These are phyloP conservation scores for Melanostoma scalare DNA, from an alignment of 2,888 invertebrate genomes.

Conservation along the genomic window DNA sequence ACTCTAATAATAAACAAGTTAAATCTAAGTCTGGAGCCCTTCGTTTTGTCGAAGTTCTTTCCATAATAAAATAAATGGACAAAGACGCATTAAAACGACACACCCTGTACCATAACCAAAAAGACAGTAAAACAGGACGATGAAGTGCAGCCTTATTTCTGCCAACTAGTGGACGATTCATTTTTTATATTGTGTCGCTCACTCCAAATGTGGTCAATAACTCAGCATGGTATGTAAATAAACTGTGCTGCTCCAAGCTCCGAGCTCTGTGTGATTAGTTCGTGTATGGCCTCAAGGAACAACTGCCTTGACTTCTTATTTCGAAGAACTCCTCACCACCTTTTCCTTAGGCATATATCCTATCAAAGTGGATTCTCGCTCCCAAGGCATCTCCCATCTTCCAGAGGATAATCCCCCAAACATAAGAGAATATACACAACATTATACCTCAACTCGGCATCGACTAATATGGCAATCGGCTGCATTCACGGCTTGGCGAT, in stretches of 20 bases:
- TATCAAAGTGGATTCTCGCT: conserved; percentile 40
- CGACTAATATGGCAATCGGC: conserved; percentile 70
- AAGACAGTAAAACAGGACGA: no score
- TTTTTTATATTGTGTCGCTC: conserved; percentile 43
- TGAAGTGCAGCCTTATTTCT: background rate
- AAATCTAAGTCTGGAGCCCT: no score
- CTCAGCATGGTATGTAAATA: conserved; percentile 71
- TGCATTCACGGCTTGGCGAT: conserved; percentile 66
- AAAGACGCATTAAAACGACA: no score
- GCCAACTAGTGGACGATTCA: conserved; percentile 41
- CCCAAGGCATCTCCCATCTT: conserved; percentile 57
- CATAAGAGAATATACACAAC: conserved; percentile 33
- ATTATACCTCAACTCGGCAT: conserved; percentile 57
- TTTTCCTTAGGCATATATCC: conserved; percentile 9
- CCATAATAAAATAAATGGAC: no score
- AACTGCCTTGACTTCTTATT: conserved; percentile 15
- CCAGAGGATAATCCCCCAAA: conserved; percentile 63
- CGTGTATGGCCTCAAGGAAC: conserved; percentile 36
- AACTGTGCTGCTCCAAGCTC: conserved; percentile 46
- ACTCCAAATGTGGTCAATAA: conserved; percentile 59
- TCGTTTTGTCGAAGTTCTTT: no score
- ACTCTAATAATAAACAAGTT: no score
- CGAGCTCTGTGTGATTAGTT: conserved; percentile 54
- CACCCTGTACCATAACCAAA: no score
- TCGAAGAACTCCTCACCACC: conserved; percentile 25